Conservation (phyloP, 2,888 invertebrate genomes). For the Netelia melanura region DNA sequence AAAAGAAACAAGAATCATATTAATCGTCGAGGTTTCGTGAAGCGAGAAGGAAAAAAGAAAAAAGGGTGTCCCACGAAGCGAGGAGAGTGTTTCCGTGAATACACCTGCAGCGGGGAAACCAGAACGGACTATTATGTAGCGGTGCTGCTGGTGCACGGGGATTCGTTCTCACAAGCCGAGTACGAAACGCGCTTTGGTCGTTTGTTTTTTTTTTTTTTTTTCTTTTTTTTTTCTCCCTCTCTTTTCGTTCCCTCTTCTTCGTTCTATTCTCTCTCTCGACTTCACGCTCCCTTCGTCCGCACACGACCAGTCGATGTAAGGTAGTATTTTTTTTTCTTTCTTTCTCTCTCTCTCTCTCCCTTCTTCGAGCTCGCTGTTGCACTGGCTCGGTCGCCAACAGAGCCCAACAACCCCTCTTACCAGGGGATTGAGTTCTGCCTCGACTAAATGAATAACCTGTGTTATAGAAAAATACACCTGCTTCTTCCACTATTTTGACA, state of each 20-base stretch:
- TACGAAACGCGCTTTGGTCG: slow-evolving; percentile 30
- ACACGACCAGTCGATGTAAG: slow-evolving; percentile 17
- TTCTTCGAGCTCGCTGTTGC: slow-evolving; percentile 40
- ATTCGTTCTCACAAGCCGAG: slow-evolving; percentile 62
- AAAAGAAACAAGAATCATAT: slow-evolving; percentile 28
- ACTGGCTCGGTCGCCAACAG: slow-evolving; percentile 1
- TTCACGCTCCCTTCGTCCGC: slow-evolving; percentile 55
- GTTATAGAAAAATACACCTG: too few relatives aligned
- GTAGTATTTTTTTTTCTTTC: not conserved
- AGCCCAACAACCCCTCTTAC: too few relatives aligned
- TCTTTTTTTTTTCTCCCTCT: slow-evolving; percentile 34
- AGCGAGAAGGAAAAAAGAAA: slow-evolving; percentile 57
- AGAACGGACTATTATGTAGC: slow-evolving; percentile 26
- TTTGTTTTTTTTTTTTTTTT: slow-evolving; percentile 20
- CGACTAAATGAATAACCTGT: too few relatives aligned
- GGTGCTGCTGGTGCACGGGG: slow-evolving; percentile 47
- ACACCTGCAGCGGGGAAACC: slow-evolving; percentile 65
- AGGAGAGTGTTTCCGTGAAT: slow-evolving; percentile 69
- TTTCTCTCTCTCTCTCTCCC: slow-evolving; percentile 35
- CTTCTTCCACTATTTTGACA: too few relatives aligned
- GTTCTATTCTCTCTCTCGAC: slow-evolving; percentile 44
- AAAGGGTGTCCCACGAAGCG: slow-evolving; percentile 69
- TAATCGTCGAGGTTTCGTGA: slow-evolving; percentile 60
- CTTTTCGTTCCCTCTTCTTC: slow-evolving; percentile 20
- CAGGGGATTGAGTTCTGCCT: too few relatives aligned